phyloP scores from a whole-genome alignment of 2,797 vertebrate genomes.

The Aldrovandia affinis region DNA sequence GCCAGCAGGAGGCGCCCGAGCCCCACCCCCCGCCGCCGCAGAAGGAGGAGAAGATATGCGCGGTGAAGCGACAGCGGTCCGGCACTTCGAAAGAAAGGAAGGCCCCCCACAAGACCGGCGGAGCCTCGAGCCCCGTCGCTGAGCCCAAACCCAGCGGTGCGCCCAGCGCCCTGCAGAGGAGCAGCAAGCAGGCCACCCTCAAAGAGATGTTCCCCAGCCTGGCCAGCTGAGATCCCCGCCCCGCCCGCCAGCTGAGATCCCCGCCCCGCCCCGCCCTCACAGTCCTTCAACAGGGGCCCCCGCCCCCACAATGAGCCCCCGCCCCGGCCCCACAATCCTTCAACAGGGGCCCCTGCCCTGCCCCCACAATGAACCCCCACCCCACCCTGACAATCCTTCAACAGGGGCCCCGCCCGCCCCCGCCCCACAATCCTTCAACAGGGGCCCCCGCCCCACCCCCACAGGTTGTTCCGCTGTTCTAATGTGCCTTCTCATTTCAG shows the following conservation, averaged over 20 bases:
- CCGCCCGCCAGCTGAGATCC: neutral
- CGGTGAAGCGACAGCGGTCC: neutral
- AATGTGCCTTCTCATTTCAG: neutral
- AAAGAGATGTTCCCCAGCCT: conserved; percentile 60
- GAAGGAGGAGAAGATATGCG: conserved; percentile 23
- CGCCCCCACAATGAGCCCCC: neutral
- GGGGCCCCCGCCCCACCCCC: neutral
- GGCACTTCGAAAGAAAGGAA: neutral
- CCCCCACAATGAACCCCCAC: neutral
- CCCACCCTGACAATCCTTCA: neutral
- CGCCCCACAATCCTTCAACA: neutral
- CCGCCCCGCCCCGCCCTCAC: neutral
- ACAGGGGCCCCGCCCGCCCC: too few relatives aligned
- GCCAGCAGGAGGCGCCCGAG: neutral
- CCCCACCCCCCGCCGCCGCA: neutral
- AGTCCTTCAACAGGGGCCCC: neutral
- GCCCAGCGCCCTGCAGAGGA: conserved; percentile 28
- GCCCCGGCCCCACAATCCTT: neutral
- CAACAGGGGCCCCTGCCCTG: neutral
- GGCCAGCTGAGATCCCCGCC: conserved; percentile 48
- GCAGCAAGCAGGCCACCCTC: conserved; percentile 61
- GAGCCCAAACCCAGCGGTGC: conserved; percentile 10
- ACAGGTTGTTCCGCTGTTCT: neutral
- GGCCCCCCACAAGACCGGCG: neutral
- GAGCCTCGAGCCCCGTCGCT: neutral